These are phyloP conservation scores for Acanthis flammea DNA, from an alignment of 2,797 vertebrate genomes.

Conservation along the genomic window DNA sequence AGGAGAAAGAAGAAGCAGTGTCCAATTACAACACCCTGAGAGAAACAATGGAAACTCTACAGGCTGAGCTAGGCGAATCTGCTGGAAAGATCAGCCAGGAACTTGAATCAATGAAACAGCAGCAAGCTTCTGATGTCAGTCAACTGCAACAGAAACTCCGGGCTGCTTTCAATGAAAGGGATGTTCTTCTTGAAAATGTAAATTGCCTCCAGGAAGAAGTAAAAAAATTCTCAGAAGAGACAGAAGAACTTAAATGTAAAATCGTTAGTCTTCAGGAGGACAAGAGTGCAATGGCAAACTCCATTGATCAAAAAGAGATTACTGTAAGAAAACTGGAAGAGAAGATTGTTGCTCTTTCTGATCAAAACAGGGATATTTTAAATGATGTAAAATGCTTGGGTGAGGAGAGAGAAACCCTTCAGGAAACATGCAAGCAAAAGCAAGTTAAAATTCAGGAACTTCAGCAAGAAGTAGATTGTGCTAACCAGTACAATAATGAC, in stretches of 20 bases:
- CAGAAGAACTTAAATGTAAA: conserved; percentile 74
- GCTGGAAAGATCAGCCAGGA: conserved; percentile 86
- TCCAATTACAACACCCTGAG: conserved; percentile 82
- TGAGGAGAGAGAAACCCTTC: conserved; percentile 69
- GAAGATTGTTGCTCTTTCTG: conserved; percentile 63
- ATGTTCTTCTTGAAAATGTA: conserved; percentile 77
- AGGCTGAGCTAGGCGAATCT: conserved; percentile 84
- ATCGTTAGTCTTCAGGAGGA: conserved; percentile 74
- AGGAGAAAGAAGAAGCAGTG: conserved; percentile 83
- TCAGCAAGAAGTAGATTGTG: conserved; percentile 65
- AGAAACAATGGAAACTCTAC: conserved; percentile 83
- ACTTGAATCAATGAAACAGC: conserved; percentile 86
- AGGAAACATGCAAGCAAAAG: conserved; percentile 61
- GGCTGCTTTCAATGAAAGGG: conserved; percentile 82
- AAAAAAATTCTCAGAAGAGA: conserved; percentile 60
- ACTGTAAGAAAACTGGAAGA: conserved; percentile 76
- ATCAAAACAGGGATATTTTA: conserved; percentile 72
- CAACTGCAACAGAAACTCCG: conserved; percentile 84
- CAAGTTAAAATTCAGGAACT: conserved; percentile 66
- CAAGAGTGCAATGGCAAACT: conserved; percentile 73
- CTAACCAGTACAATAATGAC: conserved; percentile 66
- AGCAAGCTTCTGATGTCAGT: conserved; percentile 79
- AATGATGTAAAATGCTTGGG: conserved; percentile 67
- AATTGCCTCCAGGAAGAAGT: conserved; percentile 73
- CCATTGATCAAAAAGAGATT: conserved; percentile 78